Evolutionary conservation across 1,140 invertebrate species (phyloP).

Genomic region (Episyrphus balteatus): DNA sequence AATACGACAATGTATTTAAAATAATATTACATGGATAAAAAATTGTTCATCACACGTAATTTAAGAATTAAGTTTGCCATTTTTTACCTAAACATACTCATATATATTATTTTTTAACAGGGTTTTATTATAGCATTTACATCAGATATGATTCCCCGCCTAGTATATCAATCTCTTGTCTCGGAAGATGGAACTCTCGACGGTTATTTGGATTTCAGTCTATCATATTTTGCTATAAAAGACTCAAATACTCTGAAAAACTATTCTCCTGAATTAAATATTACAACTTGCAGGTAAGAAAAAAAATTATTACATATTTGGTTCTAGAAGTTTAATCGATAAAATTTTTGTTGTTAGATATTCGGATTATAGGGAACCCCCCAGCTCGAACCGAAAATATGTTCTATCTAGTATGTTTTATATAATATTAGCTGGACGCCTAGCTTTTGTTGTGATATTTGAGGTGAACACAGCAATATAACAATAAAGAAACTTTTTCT

Average conservation of each 20-base stretch:
- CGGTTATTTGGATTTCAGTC: constrained; percentile 73
- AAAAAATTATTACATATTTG: neutral
- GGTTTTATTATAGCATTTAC: constrained; percentile 98
- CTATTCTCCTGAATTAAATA: constrained; percentile 22
- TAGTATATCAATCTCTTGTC: constrained; percentile 64
- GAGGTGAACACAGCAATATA: constrained; percentile 51
- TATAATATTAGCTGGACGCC: constrained; percentile 76
- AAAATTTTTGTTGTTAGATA: too few species aligned
- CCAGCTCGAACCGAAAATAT: constrained; percentile 52
- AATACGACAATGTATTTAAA: too few species aligned
- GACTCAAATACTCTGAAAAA: constrained; percentile 50
- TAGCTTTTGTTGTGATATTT: constrained; percentile 89
- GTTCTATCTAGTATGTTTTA: constrained; percentile 71
- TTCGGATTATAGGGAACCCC: constrained; percentile 73
- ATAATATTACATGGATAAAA: too few species aligned
- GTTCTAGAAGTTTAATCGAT: neutral
- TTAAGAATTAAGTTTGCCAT: too few species aligned
- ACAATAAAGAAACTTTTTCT: too few species aligned
- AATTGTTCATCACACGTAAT: too few species aligned
- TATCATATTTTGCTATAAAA: constrained; percentile 68
- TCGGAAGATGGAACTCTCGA: constrained; percentile 49
- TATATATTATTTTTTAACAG: constrained; percentile 43
- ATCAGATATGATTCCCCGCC: constrained; percentile 88
- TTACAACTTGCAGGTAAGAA: constrained; percentile 36
- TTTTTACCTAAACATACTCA: neutral